These are phyloP conservation scores for Grapholita molesta DNA, from an alignment of 1,140 invertebrate species.

Conservation along the genomic window DNA sequence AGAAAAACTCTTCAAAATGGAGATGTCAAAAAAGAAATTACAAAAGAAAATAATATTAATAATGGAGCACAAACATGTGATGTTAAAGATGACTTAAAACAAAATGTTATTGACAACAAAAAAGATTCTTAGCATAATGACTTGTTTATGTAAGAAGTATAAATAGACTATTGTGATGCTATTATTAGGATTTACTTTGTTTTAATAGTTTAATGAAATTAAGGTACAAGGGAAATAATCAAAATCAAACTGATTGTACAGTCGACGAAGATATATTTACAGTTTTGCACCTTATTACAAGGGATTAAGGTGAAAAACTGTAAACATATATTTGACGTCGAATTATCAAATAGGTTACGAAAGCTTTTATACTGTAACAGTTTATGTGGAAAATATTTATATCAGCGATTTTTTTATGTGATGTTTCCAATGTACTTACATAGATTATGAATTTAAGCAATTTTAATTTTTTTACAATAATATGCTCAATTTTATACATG, in stretches of 20 bases:
- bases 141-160: not conserved
- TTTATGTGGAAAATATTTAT: too few species aligned
- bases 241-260: not conserved
- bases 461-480: too few species aligned
- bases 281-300: too few species aligned
- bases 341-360: too few species aligned
- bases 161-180: not conserved
- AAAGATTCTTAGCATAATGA: not conserved
- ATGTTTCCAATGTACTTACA: too few species aligned
- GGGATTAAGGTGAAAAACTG: too few species aligned
- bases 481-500: too few species aligned
- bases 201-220: not conserved
- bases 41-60: not conserved
- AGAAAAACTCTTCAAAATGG: not conserved
- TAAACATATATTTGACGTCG: too few species aligned
- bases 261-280: too few species aligned
- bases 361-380: too few species aligned
- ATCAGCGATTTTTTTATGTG: too few species aligned
- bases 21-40: not conserved
- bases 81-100: not conserved
- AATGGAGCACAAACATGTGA: not conserved
- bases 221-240: not conserved
- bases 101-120: not conserved
- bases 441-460: too few species aligned
- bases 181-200: not conserved